Base-by-base conservation (phyloP, 2,888 invertebrate genomes). In the Chloroclysta siterata region DNA sequence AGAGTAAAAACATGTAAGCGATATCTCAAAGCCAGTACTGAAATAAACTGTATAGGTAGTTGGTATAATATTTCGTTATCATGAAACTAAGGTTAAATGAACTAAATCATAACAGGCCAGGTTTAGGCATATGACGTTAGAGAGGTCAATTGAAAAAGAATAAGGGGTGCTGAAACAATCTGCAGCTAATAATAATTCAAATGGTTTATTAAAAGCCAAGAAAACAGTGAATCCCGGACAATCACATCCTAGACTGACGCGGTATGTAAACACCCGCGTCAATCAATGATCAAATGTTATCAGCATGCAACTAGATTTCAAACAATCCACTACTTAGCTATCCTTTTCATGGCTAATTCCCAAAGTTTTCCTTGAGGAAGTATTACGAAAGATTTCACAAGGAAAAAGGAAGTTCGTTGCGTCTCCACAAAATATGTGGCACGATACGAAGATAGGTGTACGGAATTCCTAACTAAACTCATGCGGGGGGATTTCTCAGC, bases 381-480 rank as follows among this genome's bases (percentile, higher is more conserved):
- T 67, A 63, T 65, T 74, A 75, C 73, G 73, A 75, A 79, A 79
- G 79, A 83, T 80, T 80, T 80, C 75, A 74, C 72, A 75, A 77
- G 81, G 78, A 79, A 83, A 79, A 81, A 80, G 77, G 80, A 82
- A 81, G 77, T 80, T 81, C 78, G 75, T 76, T 80, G 79, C 80
- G 77, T 79, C 77, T 77, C 75, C 81, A 82, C 82, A 80, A 88
- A 87, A 86, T 88, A 87, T 86, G 82, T 85, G 84, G 80, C 79
- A 73, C 79, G 83, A 83, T 86, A 82, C 81, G 82, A 80, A 86
- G 82, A 85, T 85, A 85, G 82, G 85, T 84, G 84, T 81, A 81
- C 82, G 80, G 86, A 86, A 88, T 89, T 89, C 83, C 79, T 82
- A 87, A 85, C 83, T 83, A 87, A 88, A 89, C 81, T 85, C 83